Conservation (phyloP, 2,797 vertebrate genomes). For the Varecia variegata region DNA sequence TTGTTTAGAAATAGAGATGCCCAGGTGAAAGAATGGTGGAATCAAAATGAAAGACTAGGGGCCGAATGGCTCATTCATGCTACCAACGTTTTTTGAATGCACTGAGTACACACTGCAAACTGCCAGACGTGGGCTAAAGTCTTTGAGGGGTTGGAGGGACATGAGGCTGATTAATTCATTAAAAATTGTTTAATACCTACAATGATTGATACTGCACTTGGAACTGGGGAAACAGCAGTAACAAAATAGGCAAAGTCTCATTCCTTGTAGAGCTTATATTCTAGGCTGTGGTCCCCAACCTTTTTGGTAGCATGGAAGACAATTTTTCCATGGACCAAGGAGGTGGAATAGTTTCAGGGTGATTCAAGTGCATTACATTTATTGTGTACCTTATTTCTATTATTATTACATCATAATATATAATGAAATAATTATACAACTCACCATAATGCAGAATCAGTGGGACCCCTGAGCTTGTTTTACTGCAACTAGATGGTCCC, state of each 20-base stretch:
- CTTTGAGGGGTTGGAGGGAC: not conserved
- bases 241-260: not conserved
- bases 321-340: no score
- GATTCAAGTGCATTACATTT: no score
- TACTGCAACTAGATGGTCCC: no score
- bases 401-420: no score
- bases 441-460: no score
- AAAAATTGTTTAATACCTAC: not conserved
- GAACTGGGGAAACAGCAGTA: not conserved
- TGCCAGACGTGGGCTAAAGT: not conserved
- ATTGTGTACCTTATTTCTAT: no score
- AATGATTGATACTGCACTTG: not conserved
- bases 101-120: not conserved
- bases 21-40: constrained; percentile 64
- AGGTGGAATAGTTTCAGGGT: no score
- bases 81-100: not conserved
- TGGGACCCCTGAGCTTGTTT: no score
- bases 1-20: constrained; percentile 69
- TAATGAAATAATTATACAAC: no score
- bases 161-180: not conserved
- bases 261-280: not conserved
- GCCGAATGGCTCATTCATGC: constrained; percentile 20
- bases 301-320: no score
- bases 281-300: not conserved
- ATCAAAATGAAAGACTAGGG: constrained; percentile 52